Evolutionary conservation across 2,797 vertebrate species (phyloP).

Genomic region (Oreonectes daqikongensis): DNA sequence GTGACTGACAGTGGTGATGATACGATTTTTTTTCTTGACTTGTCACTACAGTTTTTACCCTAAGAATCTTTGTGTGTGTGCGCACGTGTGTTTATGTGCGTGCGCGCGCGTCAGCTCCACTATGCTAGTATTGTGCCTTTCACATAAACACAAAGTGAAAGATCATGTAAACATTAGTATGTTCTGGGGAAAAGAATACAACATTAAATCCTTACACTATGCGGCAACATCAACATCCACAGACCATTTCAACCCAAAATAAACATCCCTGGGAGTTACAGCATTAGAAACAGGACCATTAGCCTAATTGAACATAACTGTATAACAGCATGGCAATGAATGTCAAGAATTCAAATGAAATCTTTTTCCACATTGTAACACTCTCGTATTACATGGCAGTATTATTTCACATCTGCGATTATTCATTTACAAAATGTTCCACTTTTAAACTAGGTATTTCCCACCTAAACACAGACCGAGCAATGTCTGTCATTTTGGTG

Average conservation of each 20-base stretch:
- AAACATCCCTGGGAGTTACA: constrained; percentile 2
- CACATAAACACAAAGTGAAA: not conserved
- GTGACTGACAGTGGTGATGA: too few species aligned
- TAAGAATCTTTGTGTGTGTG: not conserved
- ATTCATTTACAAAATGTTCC: not conserved
- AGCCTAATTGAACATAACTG: constrained; percentile 23
- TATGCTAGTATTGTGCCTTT: not conserved
- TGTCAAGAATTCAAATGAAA: constrained; percentile 13
- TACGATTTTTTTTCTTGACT: too few species aligned
- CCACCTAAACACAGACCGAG: not conserved
- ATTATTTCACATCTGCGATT: not conserved
- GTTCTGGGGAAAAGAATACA: constrained; percentile 8
- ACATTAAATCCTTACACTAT: not conserved
- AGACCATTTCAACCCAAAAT: constrained; percentile 13
- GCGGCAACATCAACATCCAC: constrained; percentile 1
- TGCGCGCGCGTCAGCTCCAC: not conserved
- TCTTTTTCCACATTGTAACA: not conserved
- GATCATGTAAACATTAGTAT: constrained; percentile 10
- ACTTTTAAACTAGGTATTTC: not conserved
- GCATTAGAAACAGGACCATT: constrained; percentile 20
- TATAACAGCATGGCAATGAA: not conserved
- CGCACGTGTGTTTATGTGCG: too few species aligned
- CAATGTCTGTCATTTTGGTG: constrained; percentile 1
- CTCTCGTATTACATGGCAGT: not conserved
- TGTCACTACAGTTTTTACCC: not conserved